These are phyloP conservation scores for Lophius americanus DNA, from an alignment of 2,797 vertebrate species.

Conservation along the genomic window DNA sequence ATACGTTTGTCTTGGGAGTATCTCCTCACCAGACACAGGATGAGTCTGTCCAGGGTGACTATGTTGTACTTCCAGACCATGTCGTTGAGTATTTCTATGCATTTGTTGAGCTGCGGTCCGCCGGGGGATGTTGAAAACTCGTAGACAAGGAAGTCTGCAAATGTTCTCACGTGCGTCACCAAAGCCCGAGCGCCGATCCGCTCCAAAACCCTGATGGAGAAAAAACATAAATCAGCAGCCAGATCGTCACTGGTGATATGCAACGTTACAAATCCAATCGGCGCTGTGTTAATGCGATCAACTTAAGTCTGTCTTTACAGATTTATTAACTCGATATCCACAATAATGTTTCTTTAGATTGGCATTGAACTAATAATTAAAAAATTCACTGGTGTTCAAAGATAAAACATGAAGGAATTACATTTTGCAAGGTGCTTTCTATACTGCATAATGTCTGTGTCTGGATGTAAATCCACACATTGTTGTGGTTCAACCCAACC, in stretches of 20 bases:
- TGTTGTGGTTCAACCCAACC: slow-evolving; percentile 41
- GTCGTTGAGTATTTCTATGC: slow-evolving; percentile 99
- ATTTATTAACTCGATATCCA: no score
- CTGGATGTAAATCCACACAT: background rate
- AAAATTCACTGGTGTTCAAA: background rate
- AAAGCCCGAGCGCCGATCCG: slow-evolving; percentile 95
- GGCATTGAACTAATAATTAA: background rate
- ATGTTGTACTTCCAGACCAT: slow-evolving; percentile 99
- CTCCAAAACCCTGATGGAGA: slow-evolving; percentile 88
- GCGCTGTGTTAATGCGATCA: background rate
- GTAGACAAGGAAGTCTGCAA: slow-evolving; percentile 98
- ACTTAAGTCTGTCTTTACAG: background rate
- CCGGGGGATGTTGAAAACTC: slow-evolving; percentile 98
- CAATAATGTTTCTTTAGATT: background rate
- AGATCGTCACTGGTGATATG: slow-evolving; percentile 20
- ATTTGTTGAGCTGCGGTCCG: slow-evolving; percentile 98
- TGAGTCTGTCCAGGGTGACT: slow-evolving; percentile 95
- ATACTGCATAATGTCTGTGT: background rate
- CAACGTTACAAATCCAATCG: slow-evolving; percentile 4
- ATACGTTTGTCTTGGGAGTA: background rate
- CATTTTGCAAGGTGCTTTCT: no score
- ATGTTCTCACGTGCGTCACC: slow-evolving; percentile 96
- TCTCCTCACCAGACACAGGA: slow-evolving; percentile 93
- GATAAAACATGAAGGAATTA: no score
- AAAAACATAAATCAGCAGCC: slow-evolving; percentile 20